Percentiles rank a stretch among this genome's conserved stretches.
These are phyloP conservation scores for Corvus moneduloides DNA, from an alignment of 2,113 vertebrate genomes.

Conservation along the genomic window DNA sequence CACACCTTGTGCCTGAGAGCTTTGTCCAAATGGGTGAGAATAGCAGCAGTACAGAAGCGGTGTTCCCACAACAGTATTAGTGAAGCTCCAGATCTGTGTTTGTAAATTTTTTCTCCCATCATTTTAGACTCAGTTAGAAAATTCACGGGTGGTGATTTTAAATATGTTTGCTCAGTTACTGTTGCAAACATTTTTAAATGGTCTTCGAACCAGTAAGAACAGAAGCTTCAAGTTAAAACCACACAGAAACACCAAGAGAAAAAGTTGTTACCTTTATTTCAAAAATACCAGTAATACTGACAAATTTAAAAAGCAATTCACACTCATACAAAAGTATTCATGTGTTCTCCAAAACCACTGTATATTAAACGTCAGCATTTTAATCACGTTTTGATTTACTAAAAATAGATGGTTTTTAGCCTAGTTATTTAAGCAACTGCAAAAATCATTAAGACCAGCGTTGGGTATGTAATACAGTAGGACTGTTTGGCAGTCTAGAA, in stretches of 20 bases:
- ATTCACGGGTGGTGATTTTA: background rate
- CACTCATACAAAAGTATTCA: conserved; percentile 74
- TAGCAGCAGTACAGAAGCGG: background rate
- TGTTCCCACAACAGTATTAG: background rate
- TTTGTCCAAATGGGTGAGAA: background rate
- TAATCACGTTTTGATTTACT: conserved; percentile 70
- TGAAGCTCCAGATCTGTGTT: background rate
- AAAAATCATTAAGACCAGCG: conserved; percentile 55
- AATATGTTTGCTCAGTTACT: background rate
- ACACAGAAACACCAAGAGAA: conserved; percentile 19
- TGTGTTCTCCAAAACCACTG: conserved; percentile 71
- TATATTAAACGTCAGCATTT: conserved; percentile 69
- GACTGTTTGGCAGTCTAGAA: conserved; percentile 47
- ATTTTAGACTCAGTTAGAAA: background rate
- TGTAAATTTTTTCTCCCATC: background rate
- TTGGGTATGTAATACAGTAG: conserved; percentile 31
- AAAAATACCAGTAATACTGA: conserved; percentile 83
- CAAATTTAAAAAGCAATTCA: conserved; percentile 78
- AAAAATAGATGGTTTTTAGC: conserved; percentile 74
- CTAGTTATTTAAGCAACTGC: conserved; percentile 80
- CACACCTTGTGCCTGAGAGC: background rate
- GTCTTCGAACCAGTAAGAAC: background rate
- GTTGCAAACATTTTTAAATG: background rate
- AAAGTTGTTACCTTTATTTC: conserved; percentile 79
- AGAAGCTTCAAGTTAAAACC: background rate